Evolutionary conservation across 2,888 invertebrate species (phyloP), one percentile per base, ranked within the genome.

Genomic region (Agrotis segetum): DNA sequence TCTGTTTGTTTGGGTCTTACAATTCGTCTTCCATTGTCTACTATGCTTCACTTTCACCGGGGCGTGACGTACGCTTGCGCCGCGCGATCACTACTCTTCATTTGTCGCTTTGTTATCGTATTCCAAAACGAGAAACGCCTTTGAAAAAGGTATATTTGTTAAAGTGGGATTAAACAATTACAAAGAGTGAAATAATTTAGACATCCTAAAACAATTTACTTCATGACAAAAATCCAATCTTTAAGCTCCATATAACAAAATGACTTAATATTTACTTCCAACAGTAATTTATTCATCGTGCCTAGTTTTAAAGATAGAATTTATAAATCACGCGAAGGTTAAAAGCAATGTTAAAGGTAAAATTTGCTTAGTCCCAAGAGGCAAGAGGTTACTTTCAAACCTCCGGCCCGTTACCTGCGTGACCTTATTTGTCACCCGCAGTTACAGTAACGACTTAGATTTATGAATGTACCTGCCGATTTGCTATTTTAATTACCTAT

Each of bases 31-130:
- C 88, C 84, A 91, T 93, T 92, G 92, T 92, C 83, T 83, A 85
- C 40, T 81, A 78, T 77, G 86, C 81, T 90, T 89, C 87, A 93
- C 94, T 94, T 94, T 94, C 94, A 87, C 93, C 88, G 59, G 40
- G 79, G 84, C 90, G 87, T 91, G 89, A 90, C 88, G 88, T 83
- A 86, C 87, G 86, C 84, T 71, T 67, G 85, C 85, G 78, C 79
- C 73, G 80, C 69, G 69, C 60, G 74, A 73, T 72, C 71, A 79
- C 63, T 65, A 65, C 73, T 55, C 67, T 76, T 77, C 75, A 79
- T 79, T 78, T 61, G 55, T 29, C 77, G 69, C 67, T 82, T 80
- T 81, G 78, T 85, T 78, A 75, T 64, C 69, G 50, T 64, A 46
- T 53, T 53, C 24, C 24, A 29, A 81, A 69, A 68, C 21, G 47